Evolutionary conservation across 1,140 invertebrate genomes (phyloP).

Genomic region (Glossosoma conforme): DNA sequence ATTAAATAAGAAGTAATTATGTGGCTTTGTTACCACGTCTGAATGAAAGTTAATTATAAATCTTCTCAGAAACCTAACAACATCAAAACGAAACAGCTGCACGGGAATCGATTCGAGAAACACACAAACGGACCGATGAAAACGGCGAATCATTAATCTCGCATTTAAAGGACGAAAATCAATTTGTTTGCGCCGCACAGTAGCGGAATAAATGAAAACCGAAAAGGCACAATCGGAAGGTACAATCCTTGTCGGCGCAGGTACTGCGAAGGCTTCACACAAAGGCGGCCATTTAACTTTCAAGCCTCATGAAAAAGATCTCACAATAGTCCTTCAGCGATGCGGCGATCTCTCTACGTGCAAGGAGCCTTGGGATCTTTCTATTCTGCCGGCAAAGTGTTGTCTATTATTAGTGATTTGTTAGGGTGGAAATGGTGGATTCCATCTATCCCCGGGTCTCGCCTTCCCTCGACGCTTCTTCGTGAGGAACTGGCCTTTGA

Average conservation of each 20-base stretch:
- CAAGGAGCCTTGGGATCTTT: neutral
- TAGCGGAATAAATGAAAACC: conserved; percentile 26
- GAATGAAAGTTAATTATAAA: too few relatives aligned
- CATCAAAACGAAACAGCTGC: too few relatives aligned
- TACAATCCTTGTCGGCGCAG: conserved; percentile 5
- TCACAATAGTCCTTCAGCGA: neutral
- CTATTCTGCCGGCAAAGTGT: conserved; percentile 4
- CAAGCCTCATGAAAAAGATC: conserved; percentile 3
- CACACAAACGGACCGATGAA: neutral
- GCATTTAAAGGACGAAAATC: conserved; percentile 13
- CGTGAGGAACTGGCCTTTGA: too few relatives aligned
- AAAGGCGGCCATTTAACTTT: conserved; percentile 8
- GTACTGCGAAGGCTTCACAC: conserved; percentile 5
- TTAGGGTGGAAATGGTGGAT: conserved; percentile 18
- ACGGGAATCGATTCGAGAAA: too few relatives aligned
- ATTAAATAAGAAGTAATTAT: too few relatives aligned
- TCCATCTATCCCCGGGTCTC: too few relatives aligned
- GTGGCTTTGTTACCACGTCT: too few relatives aligned
- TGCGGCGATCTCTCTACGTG: neutral
- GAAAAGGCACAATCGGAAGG: too few relatives aligned
- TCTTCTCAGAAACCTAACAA: too few relatives aligned
- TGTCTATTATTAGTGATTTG: conserved; percentile 28
- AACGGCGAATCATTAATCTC: conserved; percentile 19
- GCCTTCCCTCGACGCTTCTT: too few relatives aligned
- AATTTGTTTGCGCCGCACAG: conserved; percentile 22